Evolutionary conservation across 2,113 vertebrate species (phyloP), one percentile per base, ranked within the genome.

Genomic region (Gambusia holbrooki): DNA sequence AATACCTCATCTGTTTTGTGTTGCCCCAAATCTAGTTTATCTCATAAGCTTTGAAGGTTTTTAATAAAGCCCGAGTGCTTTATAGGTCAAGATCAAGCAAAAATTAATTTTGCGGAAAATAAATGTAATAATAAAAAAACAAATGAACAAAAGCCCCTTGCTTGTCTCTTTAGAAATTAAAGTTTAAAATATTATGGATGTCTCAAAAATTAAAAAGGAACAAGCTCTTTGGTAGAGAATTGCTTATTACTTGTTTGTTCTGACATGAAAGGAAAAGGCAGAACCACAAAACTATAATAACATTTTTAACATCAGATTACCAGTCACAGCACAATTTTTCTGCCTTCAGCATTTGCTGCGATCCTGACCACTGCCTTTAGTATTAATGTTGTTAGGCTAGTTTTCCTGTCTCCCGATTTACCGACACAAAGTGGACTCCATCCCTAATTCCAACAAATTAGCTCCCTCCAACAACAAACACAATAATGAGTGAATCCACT

Each of bases 401-500:
- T 48, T 68, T 48, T 19, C 37, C 40, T 68, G 66, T 3, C 28
- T 68, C 40, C 11, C 35, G 2, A 42, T 30, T 19, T 29, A 13
- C 14, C 45, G 17, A 30, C 27, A 67, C n/a, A 68, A 48, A 28
- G 5, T 29, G 40, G 27, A 8, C 37, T 29, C 7, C 13, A 22
- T 28, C 40, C 51, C 66, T 48, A 28, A 68, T 48, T 48, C 28
- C 40, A 29, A 30, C 27, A 45, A 58, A 67, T 67, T 27, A 67
- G 66, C 66, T 67, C 66, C 27, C 12, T 3, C 37, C 5, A 45
- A 45, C n/a, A 27, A 7, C 48, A 28, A 71, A 58, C 68, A 67
- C 25, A 45, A 70, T 70, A 15, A 68, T 48, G 40, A 70, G 30
- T 60, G 14, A 60, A 32, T 60, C 13, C 22, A 71, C 51, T 60